Evolutionary conservation across 2,888 invertebrate genomes (phyloP).

Genomic region (Diabrotica balteata): DNA sequence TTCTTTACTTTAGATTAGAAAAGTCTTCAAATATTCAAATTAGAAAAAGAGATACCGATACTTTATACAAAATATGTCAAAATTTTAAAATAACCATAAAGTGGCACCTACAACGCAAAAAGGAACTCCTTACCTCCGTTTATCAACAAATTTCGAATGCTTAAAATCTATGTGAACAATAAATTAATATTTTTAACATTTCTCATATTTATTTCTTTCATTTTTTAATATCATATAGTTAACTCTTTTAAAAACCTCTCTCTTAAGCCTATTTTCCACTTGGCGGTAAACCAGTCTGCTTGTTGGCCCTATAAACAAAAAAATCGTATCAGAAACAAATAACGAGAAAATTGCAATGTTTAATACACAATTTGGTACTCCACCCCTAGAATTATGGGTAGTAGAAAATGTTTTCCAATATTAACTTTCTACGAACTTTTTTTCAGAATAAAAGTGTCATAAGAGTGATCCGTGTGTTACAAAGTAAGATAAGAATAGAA

Average conservation of each 20-base stretch:
- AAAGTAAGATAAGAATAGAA: too few relatives aligned
- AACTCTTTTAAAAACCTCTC: constrained; percentile 23
- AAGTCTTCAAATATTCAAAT: constrained; percentile 12
- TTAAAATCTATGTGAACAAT: constrained; percentile 45
- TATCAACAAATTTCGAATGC: constrained; percentile 34
- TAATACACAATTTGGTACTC: too few relatives aligned
- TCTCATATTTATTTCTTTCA: constrained; percentile 24
- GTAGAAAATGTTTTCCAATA: too few relatives aligned
- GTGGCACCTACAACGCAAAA: constrained; percentile 26
- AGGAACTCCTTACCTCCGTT: constrained; percentile 46
- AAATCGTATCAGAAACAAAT: not conserved
- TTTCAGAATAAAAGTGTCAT: too few relatives aligned
- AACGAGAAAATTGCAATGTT: too few relatives aligned
- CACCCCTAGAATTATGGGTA: too few relatives aligned
- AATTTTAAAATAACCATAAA: constrained; percentile 12
- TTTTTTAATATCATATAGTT: constrained; percentile 28
- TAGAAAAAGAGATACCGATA: constrained; percentile 22
- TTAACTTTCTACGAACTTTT: too few relatives aligned
- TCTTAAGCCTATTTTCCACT: constrained; percentile 47
- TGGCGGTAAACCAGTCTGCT: constrained; percentile 52
- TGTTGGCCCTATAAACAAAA: constrained; percentile 49
- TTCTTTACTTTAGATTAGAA: not conserved
- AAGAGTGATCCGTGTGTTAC: too few relatives aligned
- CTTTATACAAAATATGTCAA: not conserved
- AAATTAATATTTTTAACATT: constrained; percentile 26